phyloP scores from a whole-genome alignment of 2,113 vertebrate species.

The Caracal caracal region DNA sequence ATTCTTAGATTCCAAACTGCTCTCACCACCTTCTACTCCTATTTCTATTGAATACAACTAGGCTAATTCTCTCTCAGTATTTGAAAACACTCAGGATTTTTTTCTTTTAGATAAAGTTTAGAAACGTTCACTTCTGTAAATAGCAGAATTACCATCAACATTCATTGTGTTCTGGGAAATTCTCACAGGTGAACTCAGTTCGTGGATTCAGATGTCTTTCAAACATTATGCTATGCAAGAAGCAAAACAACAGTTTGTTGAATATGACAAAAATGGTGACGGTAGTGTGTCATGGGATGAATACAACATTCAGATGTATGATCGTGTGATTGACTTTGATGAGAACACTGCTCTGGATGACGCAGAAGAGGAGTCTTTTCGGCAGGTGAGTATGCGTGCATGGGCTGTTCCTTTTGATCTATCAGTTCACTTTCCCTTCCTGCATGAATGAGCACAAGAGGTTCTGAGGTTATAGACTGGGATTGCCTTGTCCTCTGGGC shows the following conservation, averaged over 20 bases:
- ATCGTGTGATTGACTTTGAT: conserved; percentile 91
- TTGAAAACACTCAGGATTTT: not conserved
- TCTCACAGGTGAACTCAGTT: conserved; percentile 92
- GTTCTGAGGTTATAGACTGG: not conserved
- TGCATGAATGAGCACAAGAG: not conserved
- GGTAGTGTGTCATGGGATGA: conserved; percentile 94
- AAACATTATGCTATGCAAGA: conserved; percentile 96
- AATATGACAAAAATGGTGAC: conserved; percentile 91
- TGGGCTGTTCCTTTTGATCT: conserved; percentile 24
- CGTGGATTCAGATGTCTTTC: conserved; percentile 97
- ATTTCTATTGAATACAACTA: not conserved
- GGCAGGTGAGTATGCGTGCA: conserved; percentile 87
- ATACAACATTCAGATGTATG: conserved; percentile 93
- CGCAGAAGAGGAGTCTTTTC: conserved; percentile 94
- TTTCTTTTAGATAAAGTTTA: not conserved
- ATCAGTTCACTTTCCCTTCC: not conserved
- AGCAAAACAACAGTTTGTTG: conserved; percentile 91
- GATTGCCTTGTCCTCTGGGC: conserved; percentile 1
- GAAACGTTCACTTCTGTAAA: not conserved
- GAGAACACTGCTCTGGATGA: conserved; percentile 89
- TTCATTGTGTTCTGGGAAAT: conserved; percentile 50
- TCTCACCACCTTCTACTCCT: not conserved
- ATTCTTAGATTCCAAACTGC: not conserved
- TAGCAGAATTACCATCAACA: not conserved
- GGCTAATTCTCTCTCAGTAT: not conserved